phyloP scores from a whole-genome alignment of 1,140 invertebrate species.

The Cyrtorhinus lividipennis region DNA sequence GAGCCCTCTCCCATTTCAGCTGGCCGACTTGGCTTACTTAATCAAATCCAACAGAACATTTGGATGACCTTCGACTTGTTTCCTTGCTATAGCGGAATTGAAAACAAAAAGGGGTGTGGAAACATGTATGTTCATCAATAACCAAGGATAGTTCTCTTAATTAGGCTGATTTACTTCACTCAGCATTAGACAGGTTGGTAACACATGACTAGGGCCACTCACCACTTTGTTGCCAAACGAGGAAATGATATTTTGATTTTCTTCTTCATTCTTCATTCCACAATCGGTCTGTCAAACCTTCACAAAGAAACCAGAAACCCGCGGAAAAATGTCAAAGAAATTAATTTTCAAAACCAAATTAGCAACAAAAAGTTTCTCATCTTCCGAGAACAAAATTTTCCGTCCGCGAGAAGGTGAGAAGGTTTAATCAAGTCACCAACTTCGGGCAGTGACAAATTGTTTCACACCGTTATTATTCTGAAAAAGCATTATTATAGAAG shows the following conservation, averaged over 20 bases:
- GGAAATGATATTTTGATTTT: no score
- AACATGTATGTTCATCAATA: no score
- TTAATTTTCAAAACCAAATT: constrained; percentile 7
- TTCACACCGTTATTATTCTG: constrained; percentile 5
- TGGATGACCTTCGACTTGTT: no score
- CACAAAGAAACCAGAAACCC: background rate
- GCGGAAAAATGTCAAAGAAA: background rate
- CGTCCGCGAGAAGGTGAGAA: constrained; percentile 3
- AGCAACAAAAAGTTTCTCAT: background rate
- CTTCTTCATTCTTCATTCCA: background rate
- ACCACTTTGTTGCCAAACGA: no score
- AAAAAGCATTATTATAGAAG: constrained; percentile 1
- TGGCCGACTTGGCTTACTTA: no score
- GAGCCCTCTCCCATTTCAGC: background rate
- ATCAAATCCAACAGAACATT: no score
- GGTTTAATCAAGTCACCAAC: constrained; percentile 2
- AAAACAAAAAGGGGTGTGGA: no score
- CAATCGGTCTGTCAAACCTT: background rate
- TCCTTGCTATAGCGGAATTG: no score
- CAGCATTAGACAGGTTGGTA: no score
- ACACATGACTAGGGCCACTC: no score
- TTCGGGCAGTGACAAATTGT: constrained; percentile 3
- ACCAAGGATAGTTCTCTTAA: no score
- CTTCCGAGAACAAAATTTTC: background rate
- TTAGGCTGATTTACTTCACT: no score